Evolutionary conservation across 2,888 invertebrate genomes (phyloP).

Genomic region (Ypsolopha sequella): DNA sequence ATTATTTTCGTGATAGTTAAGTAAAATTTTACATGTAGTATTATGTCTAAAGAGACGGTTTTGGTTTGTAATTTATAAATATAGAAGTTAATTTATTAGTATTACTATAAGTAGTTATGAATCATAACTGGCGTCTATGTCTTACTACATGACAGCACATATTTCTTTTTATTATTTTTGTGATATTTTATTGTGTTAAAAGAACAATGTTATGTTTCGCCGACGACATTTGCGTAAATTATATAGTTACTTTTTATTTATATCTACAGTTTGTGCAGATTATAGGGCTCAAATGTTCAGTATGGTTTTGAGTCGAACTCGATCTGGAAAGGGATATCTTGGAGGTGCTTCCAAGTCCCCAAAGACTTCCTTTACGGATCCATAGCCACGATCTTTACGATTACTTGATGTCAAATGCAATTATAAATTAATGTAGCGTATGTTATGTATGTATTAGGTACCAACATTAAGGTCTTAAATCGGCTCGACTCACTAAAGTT

Average conservation of each 20-base stretch:
- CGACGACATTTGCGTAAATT: conserved; percentile 6
- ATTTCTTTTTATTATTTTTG: conserved; percentile 14
- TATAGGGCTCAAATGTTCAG: not conserved
- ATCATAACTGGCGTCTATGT: conserved; percentile 39
- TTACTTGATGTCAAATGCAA: too few relatives aligned
- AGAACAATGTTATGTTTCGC: conserved; percentile 23
- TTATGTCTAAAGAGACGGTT: conserved; percentile 49
- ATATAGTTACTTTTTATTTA: not conserved
- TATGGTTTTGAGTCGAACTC: too few relatives aligned
- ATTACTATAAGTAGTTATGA: conserved; percentile 9
- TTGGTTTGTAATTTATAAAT: conserved; percentile 43
- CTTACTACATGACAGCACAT: conserved; percentile 43
- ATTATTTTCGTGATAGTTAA: conserved; percentile 66
- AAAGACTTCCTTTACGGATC: too few relatives aligned
- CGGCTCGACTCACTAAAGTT: conserved; percentile 26
- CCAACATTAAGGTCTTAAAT: conserved; percentile 21
- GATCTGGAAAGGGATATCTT: too few relatives aligned
- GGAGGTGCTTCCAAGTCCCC: too few relatives aligned
- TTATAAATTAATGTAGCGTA: too few relatives aligned
- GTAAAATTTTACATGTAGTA: conserved; percentile 48
- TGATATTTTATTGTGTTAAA: conserved; percentile 12
- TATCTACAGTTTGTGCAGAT: not conserved
- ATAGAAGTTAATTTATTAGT: conserved; percentile 18
- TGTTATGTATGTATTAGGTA: conserved; percentile 27
- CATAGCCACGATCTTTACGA: too few relatives aligned